Conservation (phyloP, 2,113 vertebrate genomes). For the Parotia lawesii region DNA sequence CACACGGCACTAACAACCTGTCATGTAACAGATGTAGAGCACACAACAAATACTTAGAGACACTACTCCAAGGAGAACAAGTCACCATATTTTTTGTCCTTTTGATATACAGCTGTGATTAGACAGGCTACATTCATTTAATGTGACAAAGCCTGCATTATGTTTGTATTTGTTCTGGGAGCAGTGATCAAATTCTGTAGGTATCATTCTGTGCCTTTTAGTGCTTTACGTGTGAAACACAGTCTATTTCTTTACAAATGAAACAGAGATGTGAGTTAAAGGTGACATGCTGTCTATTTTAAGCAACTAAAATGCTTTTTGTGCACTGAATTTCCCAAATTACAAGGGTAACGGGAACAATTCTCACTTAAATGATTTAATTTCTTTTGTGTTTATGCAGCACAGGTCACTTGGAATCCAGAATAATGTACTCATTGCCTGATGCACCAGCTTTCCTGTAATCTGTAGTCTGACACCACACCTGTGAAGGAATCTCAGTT, state of each 20-base stretch:
- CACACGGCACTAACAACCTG: constrained; percentile 18
- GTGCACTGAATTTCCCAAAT: neutral
- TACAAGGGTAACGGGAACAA: neutral
- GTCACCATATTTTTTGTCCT: neutral
- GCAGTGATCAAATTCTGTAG: neutral
- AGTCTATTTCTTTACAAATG: neutral
- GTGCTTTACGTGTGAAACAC: neutral
- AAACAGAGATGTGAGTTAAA: neutral
- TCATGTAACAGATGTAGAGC: constrained; percentile 26
- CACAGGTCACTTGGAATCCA: neutral
- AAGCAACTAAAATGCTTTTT: neutral
- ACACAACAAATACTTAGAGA: neutral
- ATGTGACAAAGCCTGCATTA: neutral
- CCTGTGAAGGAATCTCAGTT: neutral
- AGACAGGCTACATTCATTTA: neutral
- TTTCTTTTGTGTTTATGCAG: neutral
- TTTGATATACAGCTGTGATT: constrained; percentile 35
- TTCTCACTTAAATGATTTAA: neutral
- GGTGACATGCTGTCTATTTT: neutral
- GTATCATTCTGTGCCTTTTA: neutral
- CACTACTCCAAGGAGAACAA: neutral
- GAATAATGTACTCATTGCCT: neutral
- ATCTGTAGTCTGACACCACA: neutral
- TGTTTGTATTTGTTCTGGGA: neutral
- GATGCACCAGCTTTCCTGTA: neutral